Base-by-base conservation (phyloP, 2,888 invertebrate species). In the Gastrophysa polygoni region DNA sequence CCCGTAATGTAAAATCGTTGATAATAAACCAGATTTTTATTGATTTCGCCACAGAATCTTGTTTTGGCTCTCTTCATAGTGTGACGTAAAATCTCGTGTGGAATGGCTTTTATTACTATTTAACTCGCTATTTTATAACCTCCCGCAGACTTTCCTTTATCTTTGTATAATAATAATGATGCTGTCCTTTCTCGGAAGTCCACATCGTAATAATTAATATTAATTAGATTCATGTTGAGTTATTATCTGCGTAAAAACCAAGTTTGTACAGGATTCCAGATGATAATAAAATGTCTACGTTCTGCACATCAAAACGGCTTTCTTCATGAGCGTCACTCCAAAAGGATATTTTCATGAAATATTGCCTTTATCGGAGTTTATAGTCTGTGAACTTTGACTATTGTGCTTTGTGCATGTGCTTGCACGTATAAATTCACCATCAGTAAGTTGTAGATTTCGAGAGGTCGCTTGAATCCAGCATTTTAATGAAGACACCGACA, bases 111-210 rank as follows among this genome's bases (percentile, higher is more conserved):
- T 72, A 72, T 67, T 64, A 65, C 67, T 58, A 64, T 68, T 72
- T 72, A 71, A 72, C 68, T 67, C 63, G 66, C 67, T 58, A 64
- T 68, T 72, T 72, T 72, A 72, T 69, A 65, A 68, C 71, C 65
- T 66, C 66, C 67, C 64, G 59, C 66, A 38, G 65, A 56, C 64
- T 67, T 61, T 67, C 63, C 61, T 59, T 71, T 72, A 71, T 72
- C 71, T 71, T 67, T 64, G 67, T 67, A 68, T 65, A 72, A 58
- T 48, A 59, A 68, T 74, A 71, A 73, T 69, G 69, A 69, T 68
- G 67, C 67, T 69, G 52, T 64, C 14, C 66, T 70, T 72, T 71
- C 71, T 64, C 57, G 65, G 69, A 71, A 70, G 60, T 64, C 65
- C 38, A 59, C 66, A 62, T 63, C 61, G 67, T 68, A 70, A 38